A percentile compares a stretch with the other conserved stretches of the same genome.
Evolutionary conservation across 30 jellyfish, hydroid and myxozoan species (phyloP).

Genomic region (Pelagia noctiluca): DNA sequence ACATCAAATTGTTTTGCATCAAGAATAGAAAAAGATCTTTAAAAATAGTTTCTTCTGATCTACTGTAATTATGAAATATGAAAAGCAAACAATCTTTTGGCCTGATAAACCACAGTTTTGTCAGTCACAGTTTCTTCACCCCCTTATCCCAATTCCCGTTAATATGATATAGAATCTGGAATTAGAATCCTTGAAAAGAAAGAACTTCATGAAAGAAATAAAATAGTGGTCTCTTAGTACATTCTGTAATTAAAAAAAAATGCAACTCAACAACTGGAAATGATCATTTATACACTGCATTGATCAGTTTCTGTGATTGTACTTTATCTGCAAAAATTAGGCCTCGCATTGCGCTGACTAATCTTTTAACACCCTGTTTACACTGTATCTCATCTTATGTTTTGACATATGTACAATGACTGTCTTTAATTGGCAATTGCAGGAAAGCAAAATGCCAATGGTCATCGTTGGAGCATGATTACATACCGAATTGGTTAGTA

Average conservation of each 20-base stretch:
- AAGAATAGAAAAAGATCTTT: neutral
- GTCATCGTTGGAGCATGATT: conserved; percentile 20
- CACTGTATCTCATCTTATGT: neutral
- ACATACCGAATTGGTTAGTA: conserved; percentile 6
- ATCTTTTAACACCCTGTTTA: neutral
- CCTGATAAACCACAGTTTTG: too few species aligned
- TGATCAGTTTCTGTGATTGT: too few species aligned
- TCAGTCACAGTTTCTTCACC: too few species aligned
- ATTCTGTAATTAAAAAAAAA: too few species aligned
- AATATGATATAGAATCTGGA: too few species aligned
- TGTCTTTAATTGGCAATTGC: neutral
- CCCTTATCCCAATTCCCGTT: too few species aligned
- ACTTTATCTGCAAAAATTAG: too few species aligned
- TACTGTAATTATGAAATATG: too few species aligned
- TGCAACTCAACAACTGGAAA: neutral
- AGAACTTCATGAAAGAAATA: too few species aligned
- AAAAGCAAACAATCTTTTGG: too few species aligned
- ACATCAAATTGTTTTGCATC: neutral
- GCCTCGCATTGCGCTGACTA: neutral
- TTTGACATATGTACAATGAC: neutral
- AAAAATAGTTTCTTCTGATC: neutral
- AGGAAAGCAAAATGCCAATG: neutral
- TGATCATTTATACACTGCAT: neutral
- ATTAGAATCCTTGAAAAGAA: too few species aligned
- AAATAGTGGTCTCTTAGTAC: too few species aligned